Percentiles rank a stretch among this genome's conserved stretches.
These are phyloP conservation scores for Danio jaintianensis DNA, from an alignment of 2,797 vertebrate genomes.

Conservation along the genomic window DNA sequence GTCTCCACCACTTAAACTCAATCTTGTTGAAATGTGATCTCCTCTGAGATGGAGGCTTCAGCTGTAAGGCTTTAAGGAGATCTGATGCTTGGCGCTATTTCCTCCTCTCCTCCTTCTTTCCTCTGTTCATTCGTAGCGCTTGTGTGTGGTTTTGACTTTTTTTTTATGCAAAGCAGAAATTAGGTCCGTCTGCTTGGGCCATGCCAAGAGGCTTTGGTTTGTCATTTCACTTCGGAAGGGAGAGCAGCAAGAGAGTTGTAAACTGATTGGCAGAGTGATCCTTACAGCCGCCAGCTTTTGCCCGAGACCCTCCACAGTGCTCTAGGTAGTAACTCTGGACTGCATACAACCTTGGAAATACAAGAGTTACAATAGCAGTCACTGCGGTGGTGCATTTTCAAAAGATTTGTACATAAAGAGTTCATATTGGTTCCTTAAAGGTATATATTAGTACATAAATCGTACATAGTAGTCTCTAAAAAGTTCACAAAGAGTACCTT, in stretches of 20 bases:
- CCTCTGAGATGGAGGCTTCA: constrained; percentile 54
- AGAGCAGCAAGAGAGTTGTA: constrained; percentile 29
- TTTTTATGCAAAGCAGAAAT: constrained; percentile 61
- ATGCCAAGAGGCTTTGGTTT: constrained; percentile 54
- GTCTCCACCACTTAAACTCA: constrained; percentile 58
- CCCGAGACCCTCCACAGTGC: constrained; percentile 34
- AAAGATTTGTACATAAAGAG: no score
- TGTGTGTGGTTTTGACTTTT: constrained; percentile 60
- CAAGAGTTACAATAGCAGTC: no score
- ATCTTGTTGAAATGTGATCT: constrained; percentile 65
- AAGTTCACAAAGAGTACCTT: no score
- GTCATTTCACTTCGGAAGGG: constrained; percentile 40
- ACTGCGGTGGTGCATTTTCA: no score
- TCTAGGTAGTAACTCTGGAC: neutral
- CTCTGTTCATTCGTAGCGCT: constrained; percentile 31
- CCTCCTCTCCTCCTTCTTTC: constrained; percentile 46
- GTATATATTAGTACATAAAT: no score
- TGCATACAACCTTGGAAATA: no score
- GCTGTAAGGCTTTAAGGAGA: constrained; percentile 55
- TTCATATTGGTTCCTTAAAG: no score
- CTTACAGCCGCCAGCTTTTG: constrained; percentile 30
- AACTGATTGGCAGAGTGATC: constrained; percentile 42
- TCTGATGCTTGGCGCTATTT: constrained; percentile 55
- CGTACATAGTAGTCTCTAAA: no score
- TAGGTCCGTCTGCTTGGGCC: constrained; percentile 46